Evolutionary conservation across 2,113 vertebrate genomes (phyloP).

Genomic region (Fulmarus glacialis): DNA sequence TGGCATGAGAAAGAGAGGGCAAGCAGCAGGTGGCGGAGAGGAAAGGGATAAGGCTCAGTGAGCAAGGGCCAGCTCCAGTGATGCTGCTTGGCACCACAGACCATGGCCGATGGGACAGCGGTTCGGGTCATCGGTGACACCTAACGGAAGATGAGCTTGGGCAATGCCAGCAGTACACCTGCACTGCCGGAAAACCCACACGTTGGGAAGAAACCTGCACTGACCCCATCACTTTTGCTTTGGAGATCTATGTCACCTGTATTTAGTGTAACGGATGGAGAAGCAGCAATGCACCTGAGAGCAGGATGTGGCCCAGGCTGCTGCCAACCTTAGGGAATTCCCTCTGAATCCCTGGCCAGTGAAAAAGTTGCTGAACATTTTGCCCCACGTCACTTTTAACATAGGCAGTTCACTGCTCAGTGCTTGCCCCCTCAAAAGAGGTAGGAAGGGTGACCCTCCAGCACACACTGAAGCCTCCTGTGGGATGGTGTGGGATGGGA

Average conservation of each 20-base stretch:
- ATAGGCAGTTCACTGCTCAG: background rate
- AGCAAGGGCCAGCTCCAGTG: background rate
- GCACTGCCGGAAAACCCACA: accelerated
- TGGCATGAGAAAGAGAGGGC: background rate
- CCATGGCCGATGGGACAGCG: accelerated
- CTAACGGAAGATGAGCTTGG: background rate
- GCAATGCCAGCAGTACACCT: background rate
- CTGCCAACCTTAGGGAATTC: background rate
- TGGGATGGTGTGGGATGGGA: background rate
- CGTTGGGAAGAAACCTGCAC: background rate
- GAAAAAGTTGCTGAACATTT: background rate
- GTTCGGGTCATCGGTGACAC: background rate
- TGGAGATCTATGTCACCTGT: background rate
- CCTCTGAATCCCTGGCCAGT: background rate
- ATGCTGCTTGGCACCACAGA: background rate
- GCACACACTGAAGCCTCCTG: background rate
- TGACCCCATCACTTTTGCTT: background rate
- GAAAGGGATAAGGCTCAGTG: background rate
- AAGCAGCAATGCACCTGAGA: background rate
- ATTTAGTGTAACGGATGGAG: background rate
- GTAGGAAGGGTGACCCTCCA: background rate
- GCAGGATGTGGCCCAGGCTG: background rate
- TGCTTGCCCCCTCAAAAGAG: background rate
- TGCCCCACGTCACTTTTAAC: background rate
- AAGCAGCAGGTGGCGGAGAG: background rate